Base-by-base conservation (phyloP, 2,113 vertebrate species). In the Agapornis roseicollis region DNA sequence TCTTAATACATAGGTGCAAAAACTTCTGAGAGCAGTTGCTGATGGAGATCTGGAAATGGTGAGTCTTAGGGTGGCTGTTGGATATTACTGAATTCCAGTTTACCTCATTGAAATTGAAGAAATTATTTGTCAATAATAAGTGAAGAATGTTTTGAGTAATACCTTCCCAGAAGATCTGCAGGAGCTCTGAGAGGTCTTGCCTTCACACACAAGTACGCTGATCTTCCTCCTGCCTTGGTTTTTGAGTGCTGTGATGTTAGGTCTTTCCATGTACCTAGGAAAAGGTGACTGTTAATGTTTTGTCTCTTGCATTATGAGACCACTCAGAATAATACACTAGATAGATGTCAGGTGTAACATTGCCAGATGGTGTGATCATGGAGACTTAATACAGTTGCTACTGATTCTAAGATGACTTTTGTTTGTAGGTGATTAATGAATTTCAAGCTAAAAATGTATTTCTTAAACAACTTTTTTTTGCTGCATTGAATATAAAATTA, bases 11-110 rank as follows among this genome's bases (percentile, higher is more conserved):
- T 94, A 99, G 99, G 98, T 99, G 96, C 99, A 99, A 97, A 99
- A 99, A 96, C 98, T 99, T 89, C 96, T 99, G 81, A 98, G 99
- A 89, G 99, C 99, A 3, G 98, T 99, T 72, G 99, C 99, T 35
- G 99, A 99, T 80, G 99, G 98, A 14, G 99, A 99, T 66, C 96
- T 99, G 76, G 99, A 99, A 98, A 99, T 99, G 99, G 99, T 99
- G 96, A 99, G 98, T 96, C 55, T 80, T 79, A 15, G 28, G 8
- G 5, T 81, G 41, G 22, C 44, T 89, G 49, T 69, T 85, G 80
- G 27, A 25, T 60, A 18, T 58, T 58, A 29, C 0, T 72, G 52
- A 39, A 65, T 52, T 78, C 29, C 11, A 53, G 28, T 63, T 79
- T 63, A 72, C 17, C 33, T 80, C 14, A 15, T 78, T 90, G 11